Evolutionary conservation across 1,140 invertebrate genomes (phyloP).

Genomic region (Apocrypta bakeri): DNA sequence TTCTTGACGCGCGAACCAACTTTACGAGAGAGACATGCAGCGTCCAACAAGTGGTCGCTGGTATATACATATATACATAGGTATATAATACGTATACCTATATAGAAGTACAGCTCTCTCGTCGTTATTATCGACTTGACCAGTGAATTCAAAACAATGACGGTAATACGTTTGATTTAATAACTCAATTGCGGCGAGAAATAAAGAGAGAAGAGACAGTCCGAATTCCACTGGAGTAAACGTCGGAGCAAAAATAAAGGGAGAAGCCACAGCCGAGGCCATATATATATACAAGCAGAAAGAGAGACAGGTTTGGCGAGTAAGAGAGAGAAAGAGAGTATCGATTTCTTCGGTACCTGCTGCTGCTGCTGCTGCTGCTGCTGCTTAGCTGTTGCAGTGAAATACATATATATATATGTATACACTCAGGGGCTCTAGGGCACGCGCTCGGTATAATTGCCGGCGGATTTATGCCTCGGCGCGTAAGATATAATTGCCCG

Average conservation of each 20-base stretch:
- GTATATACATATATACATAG: too few species aligned
- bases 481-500: constrained; percentile 68
- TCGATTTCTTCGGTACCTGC: constrained; percentile 19
- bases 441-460: constrained; percentile 47
- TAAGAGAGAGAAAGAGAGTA: not conserved
- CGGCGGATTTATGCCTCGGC: constrained; percentile 65
- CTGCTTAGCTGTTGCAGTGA: not conserved
- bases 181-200: not conserved
- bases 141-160: too few species aligned
- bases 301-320: constrained; percentile 34
- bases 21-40: not conserved
- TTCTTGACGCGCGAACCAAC: not conserved
- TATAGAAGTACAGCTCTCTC: too few species aligned
- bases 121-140: too few species aligned
- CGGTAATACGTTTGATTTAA: not conserved
- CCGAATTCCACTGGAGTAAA: not conserved
- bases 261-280: too few species aligned
- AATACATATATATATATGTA: not conserved
- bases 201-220: not conserved
- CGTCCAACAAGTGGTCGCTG: not conserved
- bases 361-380: too few species aligned
- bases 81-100: too few species aligned
- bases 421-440: constrained; percentile 32
- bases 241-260: not conserved
- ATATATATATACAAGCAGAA: too few species aligned